Percentiles rank a stretch among this genome's conserved stretches.
Evolutionary conservation across 1,140 invertebrate species (phyloP).

Genomic region (Lepidotrigona ventralis): DNA sequence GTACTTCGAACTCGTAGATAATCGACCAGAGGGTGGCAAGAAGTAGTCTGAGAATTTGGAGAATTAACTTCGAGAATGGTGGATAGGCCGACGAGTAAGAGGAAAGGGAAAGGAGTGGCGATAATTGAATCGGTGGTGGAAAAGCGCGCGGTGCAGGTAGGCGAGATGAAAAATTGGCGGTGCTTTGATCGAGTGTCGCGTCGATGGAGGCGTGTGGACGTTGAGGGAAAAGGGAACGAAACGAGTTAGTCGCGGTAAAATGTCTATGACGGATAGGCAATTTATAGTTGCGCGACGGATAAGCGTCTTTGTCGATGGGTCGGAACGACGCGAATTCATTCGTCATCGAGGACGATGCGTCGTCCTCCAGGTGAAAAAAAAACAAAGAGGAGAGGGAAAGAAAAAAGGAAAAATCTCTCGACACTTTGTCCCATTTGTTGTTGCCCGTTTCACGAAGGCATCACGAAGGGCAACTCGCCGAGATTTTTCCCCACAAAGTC

Average conservation of each 20-base stretch:
- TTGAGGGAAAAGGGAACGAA: slow-evolving; percentile 23
- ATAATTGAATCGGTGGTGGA: slow-evolving; percentile 20
- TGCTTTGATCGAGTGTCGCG: slow-evolving; percentile 39
- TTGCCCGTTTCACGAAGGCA: neutral
- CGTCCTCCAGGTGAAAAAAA: too few species aligned
- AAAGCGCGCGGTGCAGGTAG: neutral
- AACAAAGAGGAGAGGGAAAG: too few species aligned
- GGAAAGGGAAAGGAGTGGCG: neutral
- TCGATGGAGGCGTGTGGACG: neutral
- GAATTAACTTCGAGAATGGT: too few species aligned
- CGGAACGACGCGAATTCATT: slow-evolving; percentile 33
- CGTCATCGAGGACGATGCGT: slow-evolving; percentile 2
- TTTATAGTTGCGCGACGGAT: slow-evolving; percentile 42
- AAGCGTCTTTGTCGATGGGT: slow-evolving; percentile 2
- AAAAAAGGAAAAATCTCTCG: too few species aligned
- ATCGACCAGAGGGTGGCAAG: too few species aligned
- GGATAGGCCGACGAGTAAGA: too few species aligned
- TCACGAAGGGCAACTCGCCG: too few species aligned
- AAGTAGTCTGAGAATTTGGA: too few species aligned
- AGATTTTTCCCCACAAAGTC: neutral
- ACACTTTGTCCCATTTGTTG: neutral
- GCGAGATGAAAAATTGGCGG: slow-evolving; percentile 33
- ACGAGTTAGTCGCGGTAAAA: slow-evolving; percentile 20
- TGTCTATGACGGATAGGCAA: slow-evolving; percentile 46
- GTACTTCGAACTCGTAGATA: too few species aligned